Percentiles rank a stretch among this genome's conserved stretches.
Conservation (phyloP, 2,113 vertebrate genomes). For the Aspiorhynchus laticeps region DNA sequence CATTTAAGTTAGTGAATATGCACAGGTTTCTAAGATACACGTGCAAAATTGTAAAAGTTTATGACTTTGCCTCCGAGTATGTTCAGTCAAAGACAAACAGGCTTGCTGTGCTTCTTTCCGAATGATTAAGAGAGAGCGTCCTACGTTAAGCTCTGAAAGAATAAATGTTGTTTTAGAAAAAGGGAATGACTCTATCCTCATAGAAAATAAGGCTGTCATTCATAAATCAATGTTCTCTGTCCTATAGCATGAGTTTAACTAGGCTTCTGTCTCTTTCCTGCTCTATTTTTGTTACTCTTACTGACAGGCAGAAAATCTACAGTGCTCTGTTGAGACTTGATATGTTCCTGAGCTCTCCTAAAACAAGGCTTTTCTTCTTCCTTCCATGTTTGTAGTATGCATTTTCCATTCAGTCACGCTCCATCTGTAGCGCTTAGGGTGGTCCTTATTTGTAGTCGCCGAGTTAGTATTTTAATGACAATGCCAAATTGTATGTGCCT, state of each 20-base stretch:
- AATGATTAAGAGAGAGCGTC: background rate
- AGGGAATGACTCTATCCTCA: slow-evolving; percentile 16
- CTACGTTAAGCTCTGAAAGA: background rate
- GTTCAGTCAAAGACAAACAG: slow-evolving; percentile 5
- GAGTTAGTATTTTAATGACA: slow-evolving; percentile 53
- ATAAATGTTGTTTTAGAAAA: slow-evolving; percentile 21
- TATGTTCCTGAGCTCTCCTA: slow-evolving; percentile 37
- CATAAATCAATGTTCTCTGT: slow-evolving; percentile 12
- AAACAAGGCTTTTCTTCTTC: slow-evolving; percentile 47
- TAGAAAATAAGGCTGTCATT: slow-evolving; percentile 14
- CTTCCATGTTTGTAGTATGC: slow-evolving; percentile 48
- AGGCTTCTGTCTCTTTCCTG: slow-evolving; percentile 5
- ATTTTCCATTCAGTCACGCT: slow-evolving; percentile 47
- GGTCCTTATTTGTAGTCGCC: slow-evolving; percentile 42
- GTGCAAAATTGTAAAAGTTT: background rate
- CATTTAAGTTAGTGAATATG: background rate
- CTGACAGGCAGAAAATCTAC: slow-evolving; percentile 33
- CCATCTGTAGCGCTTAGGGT: slow-evolving; percentile 51
- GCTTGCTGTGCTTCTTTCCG: background rate
- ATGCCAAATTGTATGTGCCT: slow-evolving; percentile 44
- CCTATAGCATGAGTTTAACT: slow-evolving; percentile 16
- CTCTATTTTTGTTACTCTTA: slow-evolving; percentile 26
- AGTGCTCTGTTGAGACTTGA: slow-evolving; percentile 57
- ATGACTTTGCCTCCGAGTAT: background rate
- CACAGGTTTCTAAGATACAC: background rate